These are phyloP conservation scores for Charaxes varanes DNA, from an alignment of 1,140 invertebrate species.

Conservation along the genomic window DNA sequence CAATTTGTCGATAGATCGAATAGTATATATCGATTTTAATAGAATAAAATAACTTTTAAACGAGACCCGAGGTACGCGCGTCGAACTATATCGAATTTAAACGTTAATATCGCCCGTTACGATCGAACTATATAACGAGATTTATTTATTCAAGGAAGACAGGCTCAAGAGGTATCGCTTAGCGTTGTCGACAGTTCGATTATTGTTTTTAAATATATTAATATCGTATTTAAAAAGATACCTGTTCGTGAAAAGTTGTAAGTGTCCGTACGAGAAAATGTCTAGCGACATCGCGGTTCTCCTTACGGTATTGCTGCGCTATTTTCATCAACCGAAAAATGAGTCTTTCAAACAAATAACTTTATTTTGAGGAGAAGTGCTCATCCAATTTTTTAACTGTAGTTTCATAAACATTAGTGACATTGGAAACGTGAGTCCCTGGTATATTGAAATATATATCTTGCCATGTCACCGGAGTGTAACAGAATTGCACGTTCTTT, in stretches of 20 bases:
- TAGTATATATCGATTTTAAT: no score
- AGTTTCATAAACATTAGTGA: no score
- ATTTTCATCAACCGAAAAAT: no score
- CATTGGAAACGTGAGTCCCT: no score
- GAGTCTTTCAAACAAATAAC: no score
- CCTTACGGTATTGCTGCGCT: constrained; percentile 18
- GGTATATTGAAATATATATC: no score
- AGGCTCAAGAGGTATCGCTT: constrained; percentile 2
- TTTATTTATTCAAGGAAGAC: background rate
- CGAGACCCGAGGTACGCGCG: constrained; percentile 1
- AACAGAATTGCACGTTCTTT: no score
- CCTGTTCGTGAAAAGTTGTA: constrained; percentile 16
- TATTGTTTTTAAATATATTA: background rate
- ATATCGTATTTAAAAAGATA: constrained; percentile 9
- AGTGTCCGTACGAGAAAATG: constrained; percentile 15
- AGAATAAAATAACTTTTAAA: constrained; percentile 3
- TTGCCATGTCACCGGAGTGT: no score
- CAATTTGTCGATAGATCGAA: no score
- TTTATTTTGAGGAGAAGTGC: no score
- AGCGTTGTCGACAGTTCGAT: background rate
- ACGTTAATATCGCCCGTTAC: background rate
- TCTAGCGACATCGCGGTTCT: constrained; percentile 14
- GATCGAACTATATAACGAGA: background rate
- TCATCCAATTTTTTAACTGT: no score
- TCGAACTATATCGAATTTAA: constrained; percentile 4